These are phyloP conservation scores for Peromyscus leucopus DNA, from an alignment of 2,113 vertebrate genomes.

Conservation along the genomic window DNA sequence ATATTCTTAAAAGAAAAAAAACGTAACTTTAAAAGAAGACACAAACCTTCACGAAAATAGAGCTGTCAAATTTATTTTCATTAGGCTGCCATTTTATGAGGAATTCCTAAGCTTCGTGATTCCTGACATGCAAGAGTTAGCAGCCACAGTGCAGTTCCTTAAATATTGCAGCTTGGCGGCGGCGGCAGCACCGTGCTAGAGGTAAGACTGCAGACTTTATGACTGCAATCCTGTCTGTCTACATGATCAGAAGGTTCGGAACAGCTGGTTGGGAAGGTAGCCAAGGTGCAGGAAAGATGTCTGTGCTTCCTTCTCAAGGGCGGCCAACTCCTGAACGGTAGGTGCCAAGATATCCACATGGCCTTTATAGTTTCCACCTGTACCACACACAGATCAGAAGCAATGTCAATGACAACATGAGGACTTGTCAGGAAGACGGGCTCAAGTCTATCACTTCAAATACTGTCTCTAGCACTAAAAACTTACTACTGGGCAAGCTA, in stretches of 20 bases:
- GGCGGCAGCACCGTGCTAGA: constrained; percentile 62
- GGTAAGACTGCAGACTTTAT: constrained; percentile 67
- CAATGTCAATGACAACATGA: constrained; percentile 60
- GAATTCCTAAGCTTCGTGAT: constrained; percentile 62
- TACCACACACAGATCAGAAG: constrained; percentile 66
- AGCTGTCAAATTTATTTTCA: constrained; percentile 77
- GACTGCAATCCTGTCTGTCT: constrained; percentile 70
- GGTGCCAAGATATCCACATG: constrained; percentile 97
- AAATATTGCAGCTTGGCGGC: constrained; percentile 73
- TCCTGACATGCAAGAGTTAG: constrained; percentile 78
- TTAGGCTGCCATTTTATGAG: constrained; percentile 60
- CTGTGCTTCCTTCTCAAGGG: constrained; percentile 97
- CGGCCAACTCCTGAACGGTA: constrained; percentile 95
- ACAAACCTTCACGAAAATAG: constrained; percentile 56
- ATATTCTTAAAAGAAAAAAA: not conserved
- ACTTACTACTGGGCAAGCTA: not conserved
- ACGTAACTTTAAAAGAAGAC: constrained; percentile 65
- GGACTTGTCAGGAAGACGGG: constrained; percentile 58
- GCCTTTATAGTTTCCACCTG: constrained; percentile 96
- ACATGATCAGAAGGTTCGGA: constrained; percentile 93
- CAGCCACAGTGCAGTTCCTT: constrained; percentile 48
- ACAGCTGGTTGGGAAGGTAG: constrained; percentile 97
- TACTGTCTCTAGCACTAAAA: constrained; percentile 34
- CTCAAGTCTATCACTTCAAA: constrained; percentile 41
- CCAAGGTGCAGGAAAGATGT: constrained; percentile 97